Evolutionary conservation across 2,888 invertebrate species (phyloP), one percentile per base, ranked within the genome.

Genomic region (Scaeva pyrastri): DNA sequence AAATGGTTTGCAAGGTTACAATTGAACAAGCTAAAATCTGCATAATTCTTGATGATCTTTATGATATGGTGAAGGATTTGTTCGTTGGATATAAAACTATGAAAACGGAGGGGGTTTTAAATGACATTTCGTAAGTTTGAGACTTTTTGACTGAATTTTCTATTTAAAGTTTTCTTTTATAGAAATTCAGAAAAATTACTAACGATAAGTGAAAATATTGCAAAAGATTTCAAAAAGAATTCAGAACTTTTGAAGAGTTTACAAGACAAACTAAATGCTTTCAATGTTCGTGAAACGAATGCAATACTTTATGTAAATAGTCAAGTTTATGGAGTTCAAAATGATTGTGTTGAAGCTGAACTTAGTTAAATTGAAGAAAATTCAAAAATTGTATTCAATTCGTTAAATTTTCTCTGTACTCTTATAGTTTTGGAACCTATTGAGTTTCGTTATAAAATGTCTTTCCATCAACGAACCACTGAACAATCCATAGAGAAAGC

Each of bases 371-470:
- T 66, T 36, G 56, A 4, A 12, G 12, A n/a, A 41, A 11, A 12
- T 39, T 1, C 11, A 39, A 39, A 10, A 39, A 2, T 10, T 11
- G 2, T 11, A 8, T 8, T 4, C 2, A 8, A 19, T 19, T 16
- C 14, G 16, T 4, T 12, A 1, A 10, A 5, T 21, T 16, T 0
- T 2, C 56, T 19, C 23, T 1, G n/a, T n/a, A n/a, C n/a, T 16
- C 11, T n/a, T 4, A 2, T 16, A 86, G 86, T 82, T 2, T 10
- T 74, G 11, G 74, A 78, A 52, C 82, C 86, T n/a, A 86, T 82
- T 58, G 77, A 86, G 26, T 74, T 58, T 16, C 82, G 86, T 3
- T 86, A 78, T 52, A 56, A 64, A 45, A 39, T 74, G 45, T 64
- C 31, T 4, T 78, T 45, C 36, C 36, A 71, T 58, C 8, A 66